Conservation (phyloP, 2,113 vertebrate species). For the Tenrec ecaudatus region DNA sequence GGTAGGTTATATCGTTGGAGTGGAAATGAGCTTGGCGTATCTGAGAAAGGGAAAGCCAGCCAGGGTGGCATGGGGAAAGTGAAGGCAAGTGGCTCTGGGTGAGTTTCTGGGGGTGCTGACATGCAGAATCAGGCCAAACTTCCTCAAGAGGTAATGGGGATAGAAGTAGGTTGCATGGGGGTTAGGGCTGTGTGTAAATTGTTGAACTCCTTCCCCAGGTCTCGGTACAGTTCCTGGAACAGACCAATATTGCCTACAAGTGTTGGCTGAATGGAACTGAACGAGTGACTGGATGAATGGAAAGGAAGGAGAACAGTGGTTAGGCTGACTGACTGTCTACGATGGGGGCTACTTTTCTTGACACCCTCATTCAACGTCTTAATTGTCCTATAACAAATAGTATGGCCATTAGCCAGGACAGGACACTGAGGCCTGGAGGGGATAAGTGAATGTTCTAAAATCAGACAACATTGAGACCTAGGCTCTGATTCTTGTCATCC, state of each 20-base stretch:
- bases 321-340: neutral
- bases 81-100: fast-evolving
- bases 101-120: no score
- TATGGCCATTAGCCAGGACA: neutral
- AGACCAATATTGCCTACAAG: no score
- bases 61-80: neutral
- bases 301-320: neutral
- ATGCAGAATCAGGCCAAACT: no score
- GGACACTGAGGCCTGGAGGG: neutral
- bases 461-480: neutral
- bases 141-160: no score
- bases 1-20: neutral
- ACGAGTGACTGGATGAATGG: neutral
- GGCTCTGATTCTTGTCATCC: neutral
- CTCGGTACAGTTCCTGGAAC: neutral
- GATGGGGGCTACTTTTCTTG: neutral
- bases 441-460: neutral
- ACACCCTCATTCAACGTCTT: neutral
- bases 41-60: neutral
- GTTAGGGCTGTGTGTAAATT: no score
- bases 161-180: neutral
- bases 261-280: neutral
- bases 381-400: neutral
- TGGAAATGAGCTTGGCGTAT: neutral
- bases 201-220: neutral